Evolutionary conservation across 2,888 invertebrate species (phyloP), one percentile per base, ranked within the genome.

Genomic region (Opisthograptis luteolata): DNA sequence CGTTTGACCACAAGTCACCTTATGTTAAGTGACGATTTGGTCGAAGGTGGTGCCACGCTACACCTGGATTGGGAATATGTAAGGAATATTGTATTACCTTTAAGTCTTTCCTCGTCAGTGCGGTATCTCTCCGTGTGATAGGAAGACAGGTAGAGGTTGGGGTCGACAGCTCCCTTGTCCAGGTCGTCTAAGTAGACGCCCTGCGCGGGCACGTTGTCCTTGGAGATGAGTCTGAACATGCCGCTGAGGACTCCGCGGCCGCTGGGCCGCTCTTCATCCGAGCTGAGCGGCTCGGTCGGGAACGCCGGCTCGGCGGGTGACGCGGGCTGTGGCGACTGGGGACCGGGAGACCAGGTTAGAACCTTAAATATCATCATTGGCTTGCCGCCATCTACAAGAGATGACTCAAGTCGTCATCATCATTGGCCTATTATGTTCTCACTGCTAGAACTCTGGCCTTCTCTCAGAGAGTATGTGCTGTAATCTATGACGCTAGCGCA

Each of bases 161-260:
- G 98, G 82, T 98, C 97, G 85, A 98, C 93, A 70, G 95, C 94
- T 40, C 97, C 96, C 17, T 96, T 93, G 76, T 97, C 97, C 54
- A 98, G 91, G 74, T 99, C 98, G 44, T 98, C 97, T 50, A 99
- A 92, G 84, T 98, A 99, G 61, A 98, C 95, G 45, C 97, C 97
- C 96, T 8, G 75, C 74, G 73, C 78, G 10, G 70, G 60, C 6
- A 76, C 73, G 35, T 85, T 86, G 28, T 79, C 73, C 24, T 82
- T 69, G 46, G 91, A 74, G 95, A 98, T 98, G 84, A 98, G 98
- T 62, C 96, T 96, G 83, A 98, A 96, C 95, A 98, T 96, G 68
- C 96, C 96, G 76, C 96, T 95, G 57, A 98, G 92, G 92, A 97
- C 96, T 27, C 97, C 97, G 58, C 84, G 83, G 0, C 87, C 73